These are phyloP conservation scores for Labia minor DNA, from an alignment of 2,888 invertebrate genomes.

Conservation along the genomic window DNA sequence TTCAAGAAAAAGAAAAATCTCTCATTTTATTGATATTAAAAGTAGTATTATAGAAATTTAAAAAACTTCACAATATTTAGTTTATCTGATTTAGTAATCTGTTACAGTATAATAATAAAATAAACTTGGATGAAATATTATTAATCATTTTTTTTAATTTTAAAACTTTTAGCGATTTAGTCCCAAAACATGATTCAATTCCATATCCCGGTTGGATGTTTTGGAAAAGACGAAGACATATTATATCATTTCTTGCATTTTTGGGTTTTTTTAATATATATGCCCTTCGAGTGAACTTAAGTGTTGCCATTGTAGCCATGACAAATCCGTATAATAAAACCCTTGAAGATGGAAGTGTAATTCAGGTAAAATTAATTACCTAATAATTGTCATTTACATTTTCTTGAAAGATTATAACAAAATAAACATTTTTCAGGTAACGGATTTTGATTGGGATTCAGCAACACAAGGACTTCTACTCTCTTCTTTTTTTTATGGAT, in stretches of 20 bases:
- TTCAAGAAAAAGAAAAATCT: no score
- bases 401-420: no score
- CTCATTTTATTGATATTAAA: no score
- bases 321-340: conserved; percentile 54
- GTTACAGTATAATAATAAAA: no score
- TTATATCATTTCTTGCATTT: conserved; percentile 67
- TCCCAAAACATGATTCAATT: background rate
- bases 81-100: no score
- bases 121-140: no score
- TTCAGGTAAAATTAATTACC: conserved; percentile 29
- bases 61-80: no score
- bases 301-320: conserved; percentile 91
- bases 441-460: conserved; percentile 71
- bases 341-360: conserved; percentile 51
- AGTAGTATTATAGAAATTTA: no score
- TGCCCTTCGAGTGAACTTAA: conserved; percentile 74
- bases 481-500: conserved; percentile 84
- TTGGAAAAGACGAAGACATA: conserved; percentile 61
- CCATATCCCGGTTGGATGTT: conserved; percentile 48
- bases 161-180: background rate
- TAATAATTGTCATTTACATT: no score
- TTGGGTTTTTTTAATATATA: conserved; percentile 78
- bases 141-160: no score
- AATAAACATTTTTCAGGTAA: conserved; percentile 46
- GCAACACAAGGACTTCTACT: conserved; percentile 65